Evolutionary conservation across 2,888 invertebrate species (phyloP).

Genomic region (Sphaeridia pumilis): DNA sequence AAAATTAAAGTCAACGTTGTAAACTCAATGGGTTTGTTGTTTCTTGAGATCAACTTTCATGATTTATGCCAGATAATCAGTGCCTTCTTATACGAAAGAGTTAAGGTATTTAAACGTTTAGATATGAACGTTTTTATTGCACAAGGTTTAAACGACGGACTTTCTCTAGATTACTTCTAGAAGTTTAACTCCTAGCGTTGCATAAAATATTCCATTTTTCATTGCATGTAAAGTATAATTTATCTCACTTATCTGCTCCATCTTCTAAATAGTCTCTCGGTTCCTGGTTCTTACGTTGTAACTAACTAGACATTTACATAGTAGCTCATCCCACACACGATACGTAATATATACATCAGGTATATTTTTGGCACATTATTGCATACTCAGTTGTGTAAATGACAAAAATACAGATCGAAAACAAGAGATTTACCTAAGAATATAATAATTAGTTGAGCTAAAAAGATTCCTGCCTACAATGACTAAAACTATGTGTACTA

Average conservation of each 20-base stretch:
- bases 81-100: no score
- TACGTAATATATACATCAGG: background rate
- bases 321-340: background rate
- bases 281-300: no score
- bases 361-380: slow-evolving; percentile 13
- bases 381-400: slow-evolving; percentile 1
- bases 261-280: slow-evolving; percentile 1
- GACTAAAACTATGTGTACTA: no score
- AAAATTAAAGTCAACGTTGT: no score
- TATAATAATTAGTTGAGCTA: no score
- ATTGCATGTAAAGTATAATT: slow-evolving; percentile 5
- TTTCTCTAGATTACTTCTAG: background rate
- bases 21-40: no score
- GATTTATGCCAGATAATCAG: no score
- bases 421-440: no score
- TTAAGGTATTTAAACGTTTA: no score
- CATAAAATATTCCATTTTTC: slow-evolving; percentile 1
- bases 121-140: no score
- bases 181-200: background rate
- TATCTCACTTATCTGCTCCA: background rate
- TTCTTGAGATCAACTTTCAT: no score
- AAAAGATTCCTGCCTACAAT: no score
- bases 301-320: background rate
- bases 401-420: slow-evolving; percentile 10
- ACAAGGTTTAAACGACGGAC: background rate